A percentile compares a stretch with the other conserved stretches of the same genome.
Evolutionary conservation across 2,113 vertebrate genomes (phyloP).

Genomic region (Podarcis raffonei): DNA sequence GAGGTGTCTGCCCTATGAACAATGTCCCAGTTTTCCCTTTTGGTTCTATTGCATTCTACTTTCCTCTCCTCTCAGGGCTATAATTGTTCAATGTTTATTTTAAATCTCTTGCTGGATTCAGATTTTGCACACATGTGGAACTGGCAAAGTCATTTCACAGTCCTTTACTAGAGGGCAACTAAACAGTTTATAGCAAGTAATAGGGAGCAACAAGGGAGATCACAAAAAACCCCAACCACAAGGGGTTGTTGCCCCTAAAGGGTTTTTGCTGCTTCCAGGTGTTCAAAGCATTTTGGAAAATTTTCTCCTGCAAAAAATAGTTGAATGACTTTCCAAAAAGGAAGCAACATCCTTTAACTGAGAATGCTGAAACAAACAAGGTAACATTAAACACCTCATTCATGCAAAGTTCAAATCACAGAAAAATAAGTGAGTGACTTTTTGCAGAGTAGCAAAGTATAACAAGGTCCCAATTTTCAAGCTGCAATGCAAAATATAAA

Average conservation of each 20-base stretch:
- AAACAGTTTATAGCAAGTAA: constrained; percentile 54
- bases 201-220: constrained; percentile 30
- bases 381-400: constrained; percentile 16
- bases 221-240: constrained; percentile 41
- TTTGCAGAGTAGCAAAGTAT: not conserved
- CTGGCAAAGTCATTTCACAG: constrained; percentile 29
- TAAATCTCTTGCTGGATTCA: constrained; percentile 41
- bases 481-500: not conserved
- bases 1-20: constrained; percentile 13
- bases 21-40: not conserved
- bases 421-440: constrained; percentile 12
- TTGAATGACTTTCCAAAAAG: constrained; percentile 32
- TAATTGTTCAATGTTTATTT: constrained; percentile 23
- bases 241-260: constrained; percentile 27
- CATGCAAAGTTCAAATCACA: not conserved
- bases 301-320: not conserved
- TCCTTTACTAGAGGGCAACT: constrained; percentile 33
- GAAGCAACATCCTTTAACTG: constrained; percentile 34
- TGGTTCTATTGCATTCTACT: not conserved
- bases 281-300: constrained; percentile 27
- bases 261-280: constrained; percentile 61
- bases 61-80: not conserved
- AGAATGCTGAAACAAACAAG: not conserved
- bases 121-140: constrained; percentile 55
- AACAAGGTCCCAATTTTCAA: constrained; percentile 25